phyloP scores from a whole-genome alignment of 1,140 invertebrate species.

The Nephotettix cincticeps region DNA sequence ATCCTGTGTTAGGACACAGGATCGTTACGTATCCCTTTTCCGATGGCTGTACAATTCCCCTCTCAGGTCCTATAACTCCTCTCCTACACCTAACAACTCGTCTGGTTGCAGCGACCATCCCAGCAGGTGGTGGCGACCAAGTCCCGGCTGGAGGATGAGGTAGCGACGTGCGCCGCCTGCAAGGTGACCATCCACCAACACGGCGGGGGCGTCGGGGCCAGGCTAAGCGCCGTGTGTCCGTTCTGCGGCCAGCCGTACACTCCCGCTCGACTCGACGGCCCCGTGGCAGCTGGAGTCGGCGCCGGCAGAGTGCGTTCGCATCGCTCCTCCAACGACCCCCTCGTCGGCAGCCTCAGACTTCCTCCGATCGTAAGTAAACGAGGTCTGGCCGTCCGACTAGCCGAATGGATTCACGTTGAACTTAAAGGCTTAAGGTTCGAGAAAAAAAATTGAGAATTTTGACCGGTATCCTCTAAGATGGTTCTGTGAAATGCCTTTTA shows the following conservation, averaged over 20 bases:
- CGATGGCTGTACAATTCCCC: no score
- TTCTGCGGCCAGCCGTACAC: conserved; percentile 40
- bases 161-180: conserved; percentile 37
- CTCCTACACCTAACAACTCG: no score
- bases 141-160: conserved; percentile 15
- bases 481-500: no score
- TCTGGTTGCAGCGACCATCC: conserved; percentile 6
- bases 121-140: conserved; percentile 27
- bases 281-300: conserved; percentile 34
- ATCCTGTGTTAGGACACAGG: no score
- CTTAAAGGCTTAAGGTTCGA: no score
- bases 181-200: conserved; percentile 37
- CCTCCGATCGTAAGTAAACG: conserved; percentile 42
- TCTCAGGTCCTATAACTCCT: no score
- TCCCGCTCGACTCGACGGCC: neutral
- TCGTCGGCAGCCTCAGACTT: conserved; percentile 39
- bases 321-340: conserved; percentile 41
- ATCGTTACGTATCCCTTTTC: no score
- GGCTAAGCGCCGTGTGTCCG: conserved; percentile 33
- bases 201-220: neutral
- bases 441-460: no score
- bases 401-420: no score
- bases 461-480: no score
- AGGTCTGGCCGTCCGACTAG: no score
- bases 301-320: conserved; percentile 38